Conservation (phyloP, 2,113 vertebrate species). For the Sphyrna mokarran region DNA sequence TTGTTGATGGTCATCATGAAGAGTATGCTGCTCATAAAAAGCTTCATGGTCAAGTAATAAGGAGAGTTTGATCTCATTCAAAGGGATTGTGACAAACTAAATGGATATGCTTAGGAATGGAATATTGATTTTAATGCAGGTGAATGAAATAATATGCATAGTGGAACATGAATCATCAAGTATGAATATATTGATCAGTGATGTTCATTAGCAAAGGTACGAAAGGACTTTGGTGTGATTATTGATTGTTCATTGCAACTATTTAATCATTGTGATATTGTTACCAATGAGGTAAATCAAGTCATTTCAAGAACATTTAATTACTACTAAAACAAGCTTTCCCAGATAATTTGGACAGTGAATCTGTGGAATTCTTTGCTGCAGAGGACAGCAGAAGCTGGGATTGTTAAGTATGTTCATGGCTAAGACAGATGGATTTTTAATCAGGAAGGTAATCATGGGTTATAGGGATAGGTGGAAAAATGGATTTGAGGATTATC, state of each 20-base stretch:
- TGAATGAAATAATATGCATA: neutral
- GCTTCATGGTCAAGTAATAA: neutral
- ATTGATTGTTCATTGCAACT: neutral
- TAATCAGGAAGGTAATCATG: no score
- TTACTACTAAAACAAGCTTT: neutral
- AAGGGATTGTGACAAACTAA: neutral
- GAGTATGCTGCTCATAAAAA: neutral
- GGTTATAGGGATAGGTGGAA: no score
- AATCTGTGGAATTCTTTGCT: no score
- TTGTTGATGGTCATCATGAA: no score
- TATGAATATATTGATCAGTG: neutral
- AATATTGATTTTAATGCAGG: constrained; percentile 20
- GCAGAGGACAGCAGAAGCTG: no score
- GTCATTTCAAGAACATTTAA: neutral
- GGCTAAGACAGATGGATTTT: no score
- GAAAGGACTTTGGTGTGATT: neutral
- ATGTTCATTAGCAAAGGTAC: neutral
- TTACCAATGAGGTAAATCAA: constrained; percentile 4
- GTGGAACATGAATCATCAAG: neutral
- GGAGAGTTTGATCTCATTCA: neutral
- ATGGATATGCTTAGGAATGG: neutral
- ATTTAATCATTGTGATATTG: neutral
- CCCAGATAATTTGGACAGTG: neutral
- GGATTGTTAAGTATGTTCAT: no score
- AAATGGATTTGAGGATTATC: no score